Evolutionary conservation across 2,888 invertebrate genomes (phyloP), one percentile per base, ranked within the genome.

Genomic region (Amphimallon solstitiale): DNA sequence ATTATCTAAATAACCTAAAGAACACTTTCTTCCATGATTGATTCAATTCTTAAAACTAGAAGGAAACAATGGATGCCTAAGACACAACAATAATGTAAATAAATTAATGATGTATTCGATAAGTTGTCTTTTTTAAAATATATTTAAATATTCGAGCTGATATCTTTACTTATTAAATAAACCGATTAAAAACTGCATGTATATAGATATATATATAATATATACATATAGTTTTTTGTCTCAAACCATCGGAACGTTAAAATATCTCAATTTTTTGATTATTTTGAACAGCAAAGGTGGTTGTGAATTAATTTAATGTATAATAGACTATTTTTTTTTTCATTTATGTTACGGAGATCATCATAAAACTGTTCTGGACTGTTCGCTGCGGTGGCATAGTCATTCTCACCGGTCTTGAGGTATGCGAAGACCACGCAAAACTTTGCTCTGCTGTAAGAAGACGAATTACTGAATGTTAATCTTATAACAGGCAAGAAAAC

Each of bases 391-490:
- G 14, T 37, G 64, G 45, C 43, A 56, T 43, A 49, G 49, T 60
- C 65, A 49, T 61, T 81, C 85, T 89, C 88, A 89, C 86, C 88
- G 87, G 80, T 88, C 88, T 83, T 90, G 89, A 69, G 92, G 93
- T 73, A 93, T 89, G 72, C 91, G 86, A 65, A 89, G 85, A 17
- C 91, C 91, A 73, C 89, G 87, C 40, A 92, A 85, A 61, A 92
- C 88, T 86, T 92, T 92, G 82, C 92, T 91, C 77, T 89, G 89
- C 93, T 93, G 86, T 1, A 88, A 87, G 51, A 63, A 14, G 38
- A 38, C 40, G 43, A 29, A 46, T 12, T 19, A 60, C 37, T 60
- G 29, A 10, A 45, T 45, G 15, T 60, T 35, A 45, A 60, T 45
- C 14, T 43, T 15, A 21, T n/a, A n/a, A n/a, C n/a, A n/a, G n/a